A percentile compares a stretch with the other conserved stretches of the same genome.
These are phyloP conservation scores for Calidris pugnax DNA, from an alignment of 2,113 vertebrate genomes.

Conservation along the genomic window DNA sequence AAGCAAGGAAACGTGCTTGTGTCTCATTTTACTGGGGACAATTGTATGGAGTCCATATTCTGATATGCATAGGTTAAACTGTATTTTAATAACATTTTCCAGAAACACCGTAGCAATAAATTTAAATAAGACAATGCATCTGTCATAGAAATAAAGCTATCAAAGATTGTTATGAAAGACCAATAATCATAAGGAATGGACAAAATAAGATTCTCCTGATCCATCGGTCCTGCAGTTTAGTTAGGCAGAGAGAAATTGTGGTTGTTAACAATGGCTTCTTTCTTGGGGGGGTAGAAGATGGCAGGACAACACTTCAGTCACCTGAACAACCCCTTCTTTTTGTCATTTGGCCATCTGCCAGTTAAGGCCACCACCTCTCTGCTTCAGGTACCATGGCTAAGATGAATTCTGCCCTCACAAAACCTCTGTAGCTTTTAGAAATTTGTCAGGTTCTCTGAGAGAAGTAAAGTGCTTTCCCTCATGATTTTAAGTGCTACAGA, in stretches of 20 bases:
- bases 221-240: neutral
- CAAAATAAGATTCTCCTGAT: neutral
- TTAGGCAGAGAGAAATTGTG: neutral
- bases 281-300: neutral
- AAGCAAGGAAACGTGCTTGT: neutral
- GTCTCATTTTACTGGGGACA: neutral
- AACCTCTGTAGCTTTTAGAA: neutral
- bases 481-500: neutral
- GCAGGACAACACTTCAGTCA: neutral
- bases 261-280: accelerated
- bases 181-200: neutral
- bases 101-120: neutral
- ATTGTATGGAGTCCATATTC: neutral
- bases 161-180: neutral
- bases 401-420: neutral
- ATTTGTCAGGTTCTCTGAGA: neutral
- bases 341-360: neutral
- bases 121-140: neutral
- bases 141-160: neutral
- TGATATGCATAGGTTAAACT: neutral
- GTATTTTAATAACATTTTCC: neutral
- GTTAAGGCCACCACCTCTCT: neutral
- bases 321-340: neutral
- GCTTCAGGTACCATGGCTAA: neutral
- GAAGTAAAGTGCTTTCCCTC: neutral